Evolutionary conservation across 2,888 invertebrate species (phyloP).

Genomic region (Mechanitis mazaeus): DNA sequence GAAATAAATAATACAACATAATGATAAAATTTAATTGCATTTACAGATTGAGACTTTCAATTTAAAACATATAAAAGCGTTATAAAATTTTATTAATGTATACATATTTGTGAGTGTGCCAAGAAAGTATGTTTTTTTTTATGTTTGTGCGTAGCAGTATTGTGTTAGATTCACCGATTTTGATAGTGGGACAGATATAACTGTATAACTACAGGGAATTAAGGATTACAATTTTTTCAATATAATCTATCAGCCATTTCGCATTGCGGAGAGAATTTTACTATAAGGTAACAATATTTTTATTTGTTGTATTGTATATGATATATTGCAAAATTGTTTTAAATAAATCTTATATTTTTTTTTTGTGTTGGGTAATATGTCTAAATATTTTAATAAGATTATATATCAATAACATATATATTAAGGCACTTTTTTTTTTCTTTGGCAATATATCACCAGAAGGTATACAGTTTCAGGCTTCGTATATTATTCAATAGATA

Average conservation of each 20-base stretch:
- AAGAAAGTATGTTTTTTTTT: conserved; percentile 14
- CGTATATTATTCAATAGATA: no score
- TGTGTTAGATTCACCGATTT: conserved; percentile 26
- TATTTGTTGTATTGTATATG: no score
- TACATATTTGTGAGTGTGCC: not conserved
- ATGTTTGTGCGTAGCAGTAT: conserved; percentile 21
- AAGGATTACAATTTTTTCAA: conserved; percentile 1
- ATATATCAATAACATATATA: no score
- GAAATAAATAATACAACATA: no score
- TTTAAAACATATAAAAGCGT: not conserved
- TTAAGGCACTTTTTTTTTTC: no score
- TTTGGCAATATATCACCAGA: not conserved
- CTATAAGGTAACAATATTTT: not conserved
- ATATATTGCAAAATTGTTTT: no score
- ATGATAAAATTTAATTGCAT: not conserved
- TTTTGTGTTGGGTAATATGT: no score
- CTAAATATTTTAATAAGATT: no score
- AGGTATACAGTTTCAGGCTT: not conserved
- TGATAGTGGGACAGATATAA: conserved; percentile 30
- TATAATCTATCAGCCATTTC: not conserved
- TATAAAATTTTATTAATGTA: not conserved
- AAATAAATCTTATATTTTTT: no score
- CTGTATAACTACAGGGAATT: conserved; percentile 19
- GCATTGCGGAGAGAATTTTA: not conserved
- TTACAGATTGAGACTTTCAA: not conserved